A percentile compares a stretch with the other conserved stretches of the same genome.
phyloP scores from a whole-genome alignment of 2,797 vertebrate species.

The Falco naumanni region DNA sequence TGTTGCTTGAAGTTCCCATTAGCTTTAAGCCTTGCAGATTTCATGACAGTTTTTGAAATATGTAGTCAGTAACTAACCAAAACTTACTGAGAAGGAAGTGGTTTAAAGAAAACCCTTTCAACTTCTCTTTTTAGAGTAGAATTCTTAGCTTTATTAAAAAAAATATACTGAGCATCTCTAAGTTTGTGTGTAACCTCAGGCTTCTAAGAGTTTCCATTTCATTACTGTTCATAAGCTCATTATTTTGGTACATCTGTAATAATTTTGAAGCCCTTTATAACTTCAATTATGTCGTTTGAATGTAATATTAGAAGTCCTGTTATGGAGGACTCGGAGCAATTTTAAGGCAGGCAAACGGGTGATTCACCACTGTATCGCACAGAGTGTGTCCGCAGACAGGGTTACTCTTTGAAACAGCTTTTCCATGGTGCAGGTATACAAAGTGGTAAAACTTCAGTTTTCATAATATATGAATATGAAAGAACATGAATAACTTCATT shows the following conservation, averaged over 20 bases:
- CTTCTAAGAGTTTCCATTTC: conserved; percentile 19
- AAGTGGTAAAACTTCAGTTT: background rate
- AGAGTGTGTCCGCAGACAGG: background rate
- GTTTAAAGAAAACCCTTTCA: background rate
- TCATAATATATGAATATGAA: too few relatives aligned
- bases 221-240: conserved; percentile 27
- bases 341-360: background rate
- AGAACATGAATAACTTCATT: too few relatives aligned
- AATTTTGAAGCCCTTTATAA: conserved; percentile 30
- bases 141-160: background rate
- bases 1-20: background rate
- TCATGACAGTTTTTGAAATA: background rate
- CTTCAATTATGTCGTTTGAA: conserved; percentile 19
- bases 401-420: background rate
- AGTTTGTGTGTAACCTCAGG: conserved; percentile 17
- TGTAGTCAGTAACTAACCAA: background rate
- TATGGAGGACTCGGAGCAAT: background rate
- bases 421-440: background rate
- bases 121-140: background rate
- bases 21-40: background rate
- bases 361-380: background rate
- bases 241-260: conserved; percentile 26
- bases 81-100: background rate
- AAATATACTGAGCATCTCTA: background rate
- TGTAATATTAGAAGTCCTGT: background rate